A percentile compares a stretch with the other conserved stretches of the same genome.
Conservation (phyloP, 2,113 vertebrate genomes). For the Xiphophorus maculatus region DNA sequence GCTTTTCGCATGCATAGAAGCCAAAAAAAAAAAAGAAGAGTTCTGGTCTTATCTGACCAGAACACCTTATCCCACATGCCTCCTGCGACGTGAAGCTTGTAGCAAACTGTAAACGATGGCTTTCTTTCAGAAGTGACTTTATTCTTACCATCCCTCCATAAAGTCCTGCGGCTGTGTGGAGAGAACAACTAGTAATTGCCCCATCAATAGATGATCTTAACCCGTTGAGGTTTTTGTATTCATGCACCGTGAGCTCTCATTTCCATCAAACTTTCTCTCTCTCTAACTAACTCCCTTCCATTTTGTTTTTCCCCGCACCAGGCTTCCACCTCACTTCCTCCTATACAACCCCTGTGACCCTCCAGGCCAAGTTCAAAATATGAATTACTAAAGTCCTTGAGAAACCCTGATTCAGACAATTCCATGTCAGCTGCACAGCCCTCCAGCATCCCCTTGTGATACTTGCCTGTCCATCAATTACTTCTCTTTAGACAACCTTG, state of each 20-base stretch:
- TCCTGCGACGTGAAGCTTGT: not conserved
- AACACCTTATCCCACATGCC: not conserved
- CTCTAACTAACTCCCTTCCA: not conserved
- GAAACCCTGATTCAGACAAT: conserved; percentile 66
- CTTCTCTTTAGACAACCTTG: conserved; percentile 46
- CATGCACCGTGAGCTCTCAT: conserved; percentile 15
- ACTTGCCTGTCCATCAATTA: conserved; percentile 59
- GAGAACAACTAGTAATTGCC: too few species aligned
- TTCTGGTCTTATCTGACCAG: not conserved
- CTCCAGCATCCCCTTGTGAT: conserved; percentile 38
- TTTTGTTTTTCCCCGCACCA: not conserved
- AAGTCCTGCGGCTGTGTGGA: not conserved
- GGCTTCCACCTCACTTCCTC: not conserved
- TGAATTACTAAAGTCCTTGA: conserved; percentile 71
- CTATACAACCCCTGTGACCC: conserved; percentile 5
- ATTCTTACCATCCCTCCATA: not conserved
- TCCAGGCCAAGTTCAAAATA: conserved; percentile 56
- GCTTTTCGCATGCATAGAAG: not conserved
- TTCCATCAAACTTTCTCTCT: not conserved
- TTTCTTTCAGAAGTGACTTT: not conserved
- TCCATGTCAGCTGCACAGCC: conserved; percentile 40
- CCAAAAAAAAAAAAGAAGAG: not conserved
- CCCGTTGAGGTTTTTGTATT: not conserved
- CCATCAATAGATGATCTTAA: not conserved
- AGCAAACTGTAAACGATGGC: not conserved